A percentile compares a stretch with the other conserved stretches of the same genome.
Conservation (phyloP, 2,888 invertebrate genomes). For the Diachrysia chrysitis region DNA sequence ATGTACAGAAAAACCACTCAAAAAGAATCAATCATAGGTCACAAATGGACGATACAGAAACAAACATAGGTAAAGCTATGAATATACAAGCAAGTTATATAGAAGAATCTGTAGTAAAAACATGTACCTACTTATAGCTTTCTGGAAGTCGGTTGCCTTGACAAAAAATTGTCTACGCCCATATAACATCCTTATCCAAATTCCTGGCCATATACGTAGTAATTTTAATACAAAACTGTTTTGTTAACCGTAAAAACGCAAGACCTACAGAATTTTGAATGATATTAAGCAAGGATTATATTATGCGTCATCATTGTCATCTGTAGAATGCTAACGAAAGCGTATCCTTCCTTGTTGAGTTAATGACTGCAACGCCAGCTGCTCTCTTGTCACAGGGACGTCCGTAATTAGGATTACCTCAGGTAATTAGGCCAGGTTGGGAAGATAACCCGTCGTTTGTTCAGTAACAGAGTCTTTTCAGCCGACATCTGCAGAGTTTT, state of each 20-base stretch:
- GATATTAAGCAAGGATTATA: not conserved
- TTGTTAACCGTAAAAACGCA: no score
- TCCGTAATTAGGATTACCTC: conserved; percentile 4
- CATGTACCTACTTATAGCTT: no score
- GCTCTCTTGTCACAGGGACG: not conserved
- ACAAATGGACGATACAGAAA: not conserved
- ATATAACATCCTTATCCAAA: no score
- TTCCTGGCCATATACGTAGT: no score
- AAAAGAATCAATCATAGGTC: not conserved
- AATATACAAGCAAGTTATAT: no score
- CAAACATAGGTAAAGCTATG: not conserved
- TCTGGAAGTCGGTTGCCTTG: no score
- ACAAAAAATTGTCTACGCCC: no score
- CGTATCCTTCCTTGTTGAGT: not conserved
- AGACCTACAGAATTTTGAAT: not conserved
- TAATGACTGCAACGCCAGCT: conserved; percentile 7
- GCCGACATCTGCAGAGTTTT: not conserved
- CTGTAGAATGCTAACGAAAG: not conserved
- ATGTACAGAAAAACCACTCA: conserved; percentile 26
- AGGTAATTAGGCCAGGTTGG: conserved; percentile 7
- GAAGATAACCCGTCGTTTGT: not conserved
- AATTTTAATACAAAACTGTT: no score
- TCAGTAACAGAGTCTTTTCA: not conserved
- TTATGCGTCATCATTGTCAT: not conserved
- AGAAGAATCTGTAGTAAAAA: no score